phyloP scores from a whole-genome alignment of 92 coral and sea anemone species.

The Siderastrea radians region DNA sequence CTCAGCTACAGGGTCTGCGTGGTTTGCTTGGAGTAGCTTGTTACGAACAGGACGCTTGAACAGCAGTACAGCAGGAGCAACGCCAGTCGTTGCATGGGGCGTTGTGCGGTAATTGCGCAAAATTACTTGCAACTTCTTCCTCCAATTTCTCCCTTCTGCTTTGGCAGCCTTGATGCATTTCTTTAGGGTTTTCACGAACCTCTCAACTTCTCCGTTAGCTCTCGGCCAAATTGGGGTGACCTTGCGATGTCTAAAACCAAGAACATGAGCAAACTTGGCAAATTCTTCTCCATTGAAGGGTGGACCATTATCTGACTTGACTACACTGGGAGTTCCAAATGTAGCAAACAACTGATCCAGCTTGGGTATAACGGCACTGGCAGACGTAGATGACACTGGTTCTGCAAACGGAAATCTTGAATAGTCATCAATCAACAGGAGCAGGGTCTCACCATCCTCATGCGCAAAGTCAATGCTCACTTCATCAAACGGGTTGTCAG shows the following conservation, averaged over 20 bases:
- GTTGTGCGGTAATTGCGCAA: no score
- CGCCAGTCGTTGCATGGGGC: no score
- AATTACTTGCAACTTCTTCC: no score
- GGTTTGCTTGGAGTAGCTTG: no score
- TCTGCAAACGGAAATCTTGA: slow-evolving; percentile 65
- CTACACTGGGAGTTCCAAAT: slow-evolving; percentile 55
- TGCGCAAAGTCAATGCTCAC: slow-evolving; percentile 59
- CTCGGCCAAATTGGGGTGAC: slow-evolving; percentile 73
- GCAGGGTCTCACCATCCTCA: slow-evolving; percentile 50
- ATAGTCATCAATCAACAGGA: slow-evolving; percentile 51
- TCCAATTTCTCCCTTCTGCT: no score
- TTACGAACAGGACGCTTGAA: no score
- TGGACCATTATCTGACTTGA: slow-evolving; percentile 72
- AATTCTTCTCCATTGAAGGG: slow-evolving; percentile 68
- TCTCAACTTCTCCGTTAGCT: slow-evolving; percentile 1
- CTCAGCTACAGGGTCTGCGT: no score
- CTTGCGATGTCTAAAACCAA: slow-evolving; percentile 74
- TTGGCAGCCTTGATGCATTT: no score
- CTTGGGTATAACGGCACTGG: slow-evolving; percentile 48
- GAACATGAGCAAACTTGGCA: slow-evolving; percentile 60
- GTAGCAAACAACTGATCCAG: slow-evolving; percentile 59
- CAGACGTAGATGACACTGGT: slow-evolving; percentile 69
- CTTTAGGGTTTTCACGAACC: no score
- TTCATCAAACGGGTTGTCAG: slow-evolving; percentile 69
- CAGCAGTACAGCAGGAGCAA: no score